Evolutionary conservation across 1,140 invertebrate species (phyloP).

Genomic region (Melanaphis sacchari): DNA sequence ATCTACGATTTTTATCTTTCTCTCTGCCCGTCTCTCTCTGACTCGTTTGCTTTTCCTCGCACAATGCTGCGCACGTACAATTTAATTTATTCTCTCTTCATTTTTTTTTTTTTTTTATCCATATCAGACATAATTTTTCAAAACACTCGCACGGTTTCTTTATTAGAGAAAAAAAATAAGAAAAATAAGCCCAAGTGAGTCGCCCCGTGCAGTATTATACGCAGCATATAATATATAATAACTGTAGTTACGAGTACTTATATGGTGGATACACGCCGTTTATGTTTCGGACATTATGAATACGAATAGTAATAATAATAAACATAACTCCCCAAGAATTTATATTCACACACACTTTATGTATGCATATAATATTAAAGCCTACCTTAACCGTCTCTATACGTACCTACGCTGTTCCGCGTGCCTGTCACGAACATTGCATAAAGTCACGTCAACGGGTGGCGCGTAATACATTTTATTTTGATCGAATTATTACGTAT

Average conservation of each 20-base stretch:
- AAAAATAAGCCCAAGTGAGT: neutral
- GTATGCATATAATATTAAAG: neutral
- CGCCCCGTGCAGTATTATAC: neutral
- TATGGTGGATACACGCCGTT: neutral
- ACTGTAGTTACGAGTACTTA: neutral
- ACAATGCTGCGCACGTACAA: neutral
- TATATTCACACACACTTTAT: neutral
- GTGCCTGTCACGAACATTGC: constrained; percentile 24
- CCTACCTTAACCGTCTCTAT: constrained; percentile 10
- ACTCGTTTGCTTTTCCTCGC: neutral
- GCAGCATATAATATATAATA: neutral
- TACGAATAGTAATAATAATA: constrained; percentile 13
- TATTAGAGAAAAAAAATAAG: constrained; percentile 30
- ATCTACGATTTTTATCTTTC: constrained; percentile 55
- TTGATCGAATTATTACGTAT: constrained; percentile 30
- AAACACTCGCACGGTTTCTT: constrained; percentile 38
- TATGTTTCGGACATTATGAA: neutral
- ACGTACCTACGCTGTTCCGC: neutral
- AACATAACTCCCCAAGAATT: neutral
- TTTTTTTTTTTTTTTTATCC: constrained; percentile 2
- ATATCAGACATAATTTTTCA: constrained; percentile 48
- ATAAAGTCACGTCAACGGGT: constrained; percentile 19
- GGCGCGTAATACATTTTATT: constrained; percentile 37
- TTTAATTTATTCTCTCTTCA: constrained; percentile 50
- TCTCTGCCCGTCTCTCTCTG: neutral